Percentiles rank a stretch among this genome's conserved stretches.
phyloP scores from a whole-genome alignment of 2,888 invertebrate genomes.

The Campoplex nolae region DNA sequence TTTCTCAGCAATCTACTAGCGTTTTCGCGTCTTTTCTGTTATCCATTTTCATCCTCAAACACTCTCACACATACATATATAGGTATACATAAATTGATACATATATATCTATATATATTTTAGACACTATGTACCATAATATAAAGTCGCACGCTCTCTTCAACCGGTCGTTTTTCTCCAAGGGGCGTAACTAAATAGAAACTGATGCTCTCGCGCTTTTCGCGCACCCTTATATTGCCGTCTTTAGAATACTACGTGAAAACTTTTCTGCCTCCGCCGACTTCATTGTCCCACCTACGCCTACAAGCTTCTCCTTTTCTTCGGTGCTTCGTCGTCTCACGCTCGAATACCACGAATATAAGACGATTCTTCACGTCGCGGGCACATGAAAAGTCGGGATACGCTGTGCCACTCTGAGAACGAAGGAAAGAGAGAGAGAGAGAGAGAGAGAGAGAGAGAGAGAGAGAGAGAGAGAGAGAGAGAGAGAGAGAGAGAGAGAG shows the following conservation, averaged over 20 bases:
- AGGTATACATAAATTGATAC: conserved; percentile 49
- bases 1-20: conserved; percentile 51
- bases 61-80: conserved; percentile 12
- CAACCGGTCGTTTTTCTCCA: conserved; percentile 69
- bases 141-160: conserved; percentile 60
- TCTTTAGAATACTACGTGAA: conserved; percentile 75
- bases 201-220: conserved; percentile 77
- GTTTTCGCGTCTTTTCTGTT: conserved; percentile 41
- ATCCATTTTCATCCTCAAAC: conserved; percentile 41
- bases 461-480: conserved; percentile 5
- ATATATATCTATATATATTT: conserved; percentile 28
- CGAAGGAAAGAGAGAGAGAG: background rate
- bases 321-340: conserved; percentile 38
- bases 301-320: conserved; percentile 49
- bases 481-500: conserved; percentile 1
- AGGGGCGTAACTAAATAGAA: conserved; percentile 80
- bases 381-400: conserved; percentile 70
- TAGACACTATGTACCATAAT: conserved; percentile 59
- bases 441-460: conserved; percentile 2
- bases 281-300: conserved; percentile 43
- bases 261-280: conserved; percentile 75
- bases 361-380: conserved; percentile 81
- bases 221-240: conserved; percentile 79
- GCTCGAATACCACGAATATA: conserved; percentile 68
- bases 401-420: conserved; percentile 37